These are phyloP conservation scores for Tachysurus fulvidraco DNA, from an alignment of 2,113 vertebrate genomes.

Conservation along the genomic window DNA sequence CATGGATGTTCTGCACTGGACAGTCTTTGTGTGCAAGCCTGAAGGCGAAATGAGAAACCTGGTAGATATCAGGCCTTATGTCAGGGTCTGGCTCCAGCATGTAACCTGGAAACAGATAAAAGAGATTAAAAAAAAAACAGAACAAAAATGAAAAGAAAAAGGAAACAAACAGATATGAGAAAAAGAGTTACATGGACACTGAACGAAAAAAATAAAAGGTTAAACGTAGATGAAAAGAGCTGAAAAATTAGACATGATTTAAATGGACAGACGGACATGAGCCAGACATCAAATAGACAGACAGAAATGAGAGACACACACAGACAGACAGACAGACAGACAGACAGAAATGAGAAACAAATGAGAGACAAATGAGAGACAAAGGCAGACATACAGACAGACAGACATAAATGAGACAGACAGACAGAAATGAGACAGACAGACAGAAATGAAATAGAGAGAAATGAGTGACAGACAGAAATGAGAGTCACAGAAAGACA, in stretches of 20 bases:
- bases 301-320: no score
- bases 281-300: not conserved
- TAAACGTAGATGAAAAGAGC: not conserved
- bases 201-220: not conserved
- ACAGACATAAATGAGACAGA: no score
- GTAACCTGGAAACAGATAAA: constrained; percentile 76
- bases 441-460: not conserved
- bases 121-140: not conserved
- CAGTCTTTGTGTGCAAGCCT: constrained; percentile 88
- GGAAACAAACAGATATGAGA: not conserved
- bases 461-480: not conserved
- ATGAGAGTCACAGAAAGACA: not conserved
- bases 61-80: constrained; percentile 94
- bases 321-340: not conserved
- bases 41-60: constrained; percentile 94
- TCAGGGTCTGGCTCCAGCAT: constrained; percentile 98
- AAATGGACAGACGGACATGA: not conserved
- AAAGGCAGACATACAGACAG: not conserved
- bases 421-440: not conserved
- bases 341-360: not conserved
- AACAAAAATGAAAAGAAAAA: not conserved
- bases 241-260: not conserved
- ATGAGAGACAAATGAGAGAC: no score
- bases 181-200: not conserved
- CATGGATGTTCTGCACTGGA: constrained; percentile 86